Evolutionary conservation across 2,797 vertebrate genomes (phyloP).

Genomic region (Microctenopoma stevenorrisi): DNA sequence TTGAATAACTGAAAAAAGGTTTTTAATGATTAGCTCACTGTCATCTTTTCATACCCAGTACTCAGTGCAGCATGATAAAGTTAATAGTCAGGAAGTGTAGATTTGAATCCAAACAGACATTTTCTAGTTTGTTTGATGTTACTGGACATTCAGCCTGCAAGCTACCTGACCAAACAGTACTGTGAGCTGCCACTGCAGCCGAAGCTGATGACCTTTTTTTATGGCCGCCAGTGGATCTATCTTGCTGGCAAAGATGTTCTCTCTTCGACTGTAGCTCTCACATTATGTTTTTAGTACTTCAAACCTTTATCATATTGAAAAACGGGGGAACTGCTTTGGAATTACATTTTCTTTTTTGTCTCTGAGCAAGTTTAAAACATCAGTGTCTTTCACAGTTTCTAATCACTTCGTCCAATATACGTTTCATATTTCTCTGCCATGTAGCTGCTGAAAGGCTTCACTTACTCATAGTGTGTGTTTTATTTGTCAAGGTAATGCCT

Average conservation of each 20-base stretch:
- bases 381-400: conserved; percentile 5
- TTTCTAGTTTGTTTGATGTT: conserved; percentile 3
- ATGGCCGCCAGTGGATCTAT: conserved; percentile 14
- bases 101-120: conserved; percentile 16
- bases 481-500: conserved; percentile 29
- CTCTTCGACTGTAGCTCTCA: neutral
- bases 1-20: neutral
- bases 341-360: neutral
- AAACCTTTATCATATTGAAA: neutral
- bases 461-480: conserved; percentile 14
- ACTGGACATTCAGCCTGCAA: conserved; percentile 12
- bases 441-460: neutral
- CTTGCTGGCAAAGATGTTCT: neutral
- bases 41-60: neutral
- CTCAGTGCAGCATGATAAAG: conserved; percentile 18
- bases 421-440: conserved; percentile 10
- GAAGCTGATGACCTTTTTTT: conserved; percentile 18
- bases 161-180: conserved; percentile 9
- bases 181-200: conserved; percentile 3
- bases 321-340: neutral
- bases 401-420: conserved; percentile 16
- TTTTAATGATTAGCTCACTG: neutral
- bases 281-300: neutral
- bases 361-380: neutral
- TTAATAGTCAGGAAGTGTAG: conserved; percentile 8